These are phyloP conservation scores for Pandion haliaetus DNA, from an alignment of 2,113 vertebrate species.

Conservation along the genomic window DNA sequence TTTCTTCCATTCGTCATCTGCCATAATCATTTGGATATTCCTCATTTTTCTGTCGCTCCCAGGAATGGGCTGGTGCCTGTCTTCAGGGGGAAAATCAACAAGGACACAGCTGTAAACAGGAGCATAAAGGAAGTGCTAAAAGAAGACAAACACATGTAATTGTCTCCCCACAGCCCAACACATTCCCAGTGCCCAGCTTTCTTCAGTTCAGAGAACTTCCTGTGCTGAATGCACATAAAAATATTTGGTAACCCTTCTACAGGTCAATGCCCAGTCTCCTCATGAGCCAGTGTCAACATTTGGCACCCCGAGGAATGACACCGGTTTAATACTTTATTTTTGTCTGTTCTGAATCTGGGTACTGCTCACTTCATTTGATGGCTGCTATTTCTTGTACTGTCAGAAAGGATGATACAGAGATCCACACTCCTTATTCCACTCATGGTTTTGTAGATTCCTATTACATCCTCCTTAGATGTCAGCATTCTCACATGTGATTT, in stretches of 20 bases:
- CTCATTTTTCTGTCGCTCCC: neutral
- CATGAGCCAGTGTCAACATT: rapidly evolving
- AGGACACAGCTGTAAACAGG: neutral
- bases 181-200: neutral
- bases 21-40: neutral
- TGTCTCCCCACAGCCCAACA: neutral
- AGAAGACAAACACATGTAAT: neutral
- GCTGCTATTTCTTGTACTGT: neutral
- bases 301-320: neutral
- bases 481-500: neutral
- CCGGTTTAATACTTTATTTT: neutral
- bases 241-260: neutral
- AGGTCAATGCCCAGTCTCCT: neutral
- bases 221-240: neutral
- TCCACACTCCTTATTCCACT: neutral
- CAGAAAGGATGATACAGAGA: neutral
- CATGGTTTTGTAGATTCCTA: neutral
- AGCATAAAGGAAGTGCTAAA: neutral
- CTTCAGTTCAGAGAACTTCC: neutral
- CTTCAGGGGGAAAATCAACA: neutral
- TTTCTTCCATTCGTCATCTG: neutral
- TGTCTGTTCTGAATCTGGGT: neutral
- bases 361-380: neutral
- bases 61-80: neutral
- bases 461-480: no score